Conservation (phyloP, 1,140 invertebrate genomes). For the Heliconius hewitsoni region DNA sequence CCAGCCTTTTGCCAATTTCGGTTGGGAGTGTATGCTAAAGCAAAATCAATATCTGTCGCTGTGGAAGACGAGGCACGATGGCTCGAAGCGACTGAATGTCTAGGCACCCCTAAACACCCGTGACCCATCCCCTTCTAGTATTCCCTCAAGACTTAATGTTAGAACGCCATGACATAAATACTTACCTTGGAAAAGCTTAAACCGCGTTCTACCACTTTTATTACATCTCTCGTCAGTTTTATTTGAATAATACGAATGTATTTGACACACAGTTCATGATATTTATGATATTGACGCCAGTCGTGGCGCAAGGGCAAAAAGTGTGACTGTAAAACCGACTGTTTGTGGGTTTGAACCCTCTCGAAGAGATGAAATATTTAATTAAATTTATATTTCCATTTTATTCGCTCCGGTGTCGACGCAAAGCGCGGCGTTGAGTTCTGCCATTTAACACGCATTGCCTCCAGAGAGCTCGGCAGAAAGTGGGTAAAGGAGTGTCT, state of each 20-base stretch:
- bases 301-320: too few species aligned
- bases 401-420: too few species aligned
- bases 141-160: constrained; percentile 60
- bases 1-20: constrained; percentile 39
- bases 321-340: too few species aligned
- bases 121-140: constrained; percentile 54
- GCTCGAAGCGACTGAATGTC: constrained; percentile 52
- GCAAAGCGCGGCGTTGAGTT: too few species aligned
- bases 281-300: not conserved
- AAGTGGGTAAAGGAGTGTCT: too few species aligned
- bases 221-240: constrained; percentile 52
- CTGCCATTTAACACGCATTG: too few species aligned
- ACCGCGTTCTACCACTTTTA: constrained; percentile 64
- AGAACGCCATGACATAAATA: constrained; percentile 70
- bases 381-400: too few species aligned
- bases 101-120: constrained; percentile 52
- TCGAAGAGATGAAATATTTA: too few species aligned
- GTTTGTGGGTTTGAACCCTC: too few species aligned
- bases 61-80: constrained; percentile 52
- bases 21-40: constrained; percentile 48
- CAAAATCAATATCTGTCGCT: constrained; percentile 60
- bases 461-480: too few species aligned
- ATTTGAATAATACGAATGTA: constrained; percentile 34
- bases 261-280: not conserved
- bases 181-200: constrained; percentile 68